These are phyloP conservation scores for Dasyornis broadbenti DNA, from an alignment of 2,113 vertebrate species.

Conservation along the genomic window DNA sequence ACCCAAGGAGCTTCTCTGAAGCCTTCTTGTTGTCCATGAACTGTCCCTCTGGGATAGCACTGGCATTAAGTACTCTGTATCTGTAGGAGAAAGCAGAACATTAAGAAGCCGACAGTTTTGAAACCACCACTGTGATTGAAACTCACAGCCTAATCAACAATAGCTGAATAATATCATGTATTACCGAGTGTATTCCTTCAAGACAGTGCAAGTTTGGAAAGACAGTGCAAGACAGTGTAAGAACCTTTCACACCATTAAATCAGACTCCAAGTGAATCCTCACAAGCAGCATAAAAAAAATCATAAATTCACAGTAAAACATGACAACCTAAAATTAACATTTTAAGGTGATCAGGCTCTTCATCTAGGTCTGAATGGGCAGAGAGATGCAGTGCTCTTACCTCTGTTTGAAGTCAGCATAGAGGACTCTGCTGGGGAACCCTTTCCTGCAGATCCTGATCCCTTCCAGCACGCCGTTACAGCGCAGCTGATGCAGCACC, in stretches of 20 bases:
- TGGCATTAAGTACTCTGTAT: constrained; percentile 76
- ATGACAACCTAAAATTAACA: too few relatives aligned
- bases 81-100: constrained; percentile 27
- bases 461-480: constrained; percentile 1
- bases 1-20: constrained; percentile 84
- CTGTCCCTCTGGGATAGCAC: constrained; percentile 17
- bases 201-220: neutral
- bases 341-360: neutral
- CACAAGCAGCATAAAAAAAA: neutral
- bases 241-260: neutral
- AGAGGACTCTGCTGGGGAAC: neutral
- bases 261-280: neutral
- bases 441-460: neutral
- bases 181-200: neutral
- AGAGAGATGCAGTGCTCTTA: neutral
- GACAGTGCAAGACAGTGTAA: neutral
- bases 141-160: neutral
- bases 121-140: neutral
- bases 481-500: constrained; percentile 82
- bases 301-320: neutral
- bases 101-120: neutral
- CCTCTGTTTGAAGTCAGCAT: constrained; percentile 80
- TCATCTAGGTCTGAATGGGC: neutral
- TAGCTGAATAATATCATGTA: neutral
- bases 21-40: constrained; percentile 73